A percentile compares a stretch with the other conserved stretches of the same genome.
These are phyloP conservation scores for Steinernema feltiae DNA, from an alignment of 1,140 invertebrate genomes.

Conservation along the genomic window DNA sequence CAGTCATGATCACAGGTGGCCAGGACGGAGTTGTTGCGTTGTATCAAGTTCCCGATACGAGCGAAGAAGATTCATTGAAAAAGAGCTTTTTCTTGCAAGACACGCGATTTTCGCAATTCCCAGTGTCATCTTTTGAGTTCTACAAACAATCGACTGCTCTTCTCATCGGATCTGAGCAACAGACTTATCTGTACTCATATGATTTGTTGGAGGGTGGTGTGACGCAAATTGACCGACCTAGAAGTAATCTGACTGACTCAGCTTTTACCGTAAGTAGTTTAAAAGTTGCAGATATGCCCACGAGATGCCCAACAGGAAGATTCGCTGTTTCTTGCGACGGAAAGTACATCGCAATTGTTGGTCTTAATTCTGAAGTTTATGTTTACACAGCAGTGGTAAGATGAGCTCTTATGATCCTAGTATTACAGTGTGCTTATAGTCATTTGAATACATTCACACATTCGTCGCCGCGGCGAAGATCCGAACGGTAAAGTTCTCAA, in stretches of 20 bases:
- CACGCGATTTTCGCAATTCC: background rate
- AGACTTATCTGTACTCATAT: background rate
- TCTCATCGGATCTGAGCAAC: background rate
- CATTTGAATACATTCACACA: constrained; percentile 2
- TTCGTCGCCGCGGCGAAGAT: background rate
- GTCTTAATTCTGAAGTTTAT: background rate
- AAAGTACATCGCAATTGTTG: background rate
- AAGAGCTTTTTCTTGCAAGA: background rate
- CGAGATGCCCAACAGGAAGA: background rate
- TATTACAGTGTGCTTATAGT: background rate
- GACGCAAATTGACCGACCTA: background rate
- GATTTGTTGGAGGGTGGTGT: background rate
- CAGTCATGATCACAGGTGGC: background rate
- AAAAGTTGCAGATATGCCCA: background rate
- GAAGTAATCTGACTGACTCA: too few species aligned
- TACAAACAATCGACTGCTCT: background rate
- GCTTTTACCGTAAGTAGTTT: background rate
- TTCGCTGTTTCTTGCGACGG: background rate
- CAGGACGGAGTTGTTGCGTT: background rate
- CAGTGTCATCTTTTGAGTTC: background rate
- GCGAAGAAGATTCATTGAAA: background rate
- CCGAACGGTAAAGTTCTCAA: background rate
- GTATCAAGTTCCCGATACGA: background rate
- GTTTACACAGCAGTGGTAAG: background rate
- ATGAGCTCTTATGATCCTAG: background rate